Base-by-base conservation (phyloP, 1,140 invertebrate species). In the Ostrea denselamellosa region DNA sequence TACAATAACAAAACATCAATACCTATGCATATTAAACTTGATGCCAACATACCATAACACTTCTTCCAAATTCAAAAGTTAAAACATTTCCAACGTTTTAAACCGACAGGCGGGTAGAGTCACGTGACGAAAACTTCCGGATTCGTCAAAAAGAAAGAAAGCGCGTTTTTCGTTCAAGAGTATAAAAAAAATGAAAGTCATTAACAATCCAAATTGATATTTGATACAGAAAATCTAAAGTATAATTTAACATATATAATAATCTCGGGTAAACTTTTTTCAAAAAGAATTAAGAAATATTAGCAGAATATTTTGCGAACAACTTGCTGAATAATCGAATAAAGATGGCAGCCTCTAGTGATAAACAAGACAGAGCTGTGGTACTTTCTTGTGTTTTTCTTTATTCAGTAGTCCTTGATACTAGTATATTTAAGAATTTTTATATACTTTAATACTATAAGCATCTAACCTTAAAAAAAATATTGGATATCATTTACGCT, bases 71-170 rank as follows among this genome's bases (percentile, higher is more conserved):
- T 62, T 7, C 14, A 62, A 62, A 62, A 62, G 56, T 62, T 77
- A 10, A 77, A 77, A 77, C 68, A 34, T 77, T 77, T 77, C 28
- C 28, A 4, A 14, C 28, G 25, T 77, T 77, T 77, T 10, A 77
- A 77, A 77, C 68, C 28, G 12, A 77, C 68, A 77, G 68, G 68
- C 68, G 68, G 68, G 68, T 77, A 77, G 12, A 28, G 25, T 77
- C 68, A 77, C 68, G 68, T 77, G 68, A 77, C 68, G 28, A 77
- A 77, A 77, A 77, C 68, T 77, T 77, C 68, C 68, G 68, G 68
- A 28, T 77, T 44, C 10, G 12, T 14, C 12, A 28, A 77, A 77
- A 34, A 9, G 12, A 28, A 77, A 22, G 0, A 9, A 28, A 14
- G 25, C 28, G 68, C 12, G 68, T 10, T 77, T 12, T 28, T 28